Evolutionary conservation across 2,888 invertebrate species (phyloP).

Genomic region (Synergus laeviventris): DNA sequence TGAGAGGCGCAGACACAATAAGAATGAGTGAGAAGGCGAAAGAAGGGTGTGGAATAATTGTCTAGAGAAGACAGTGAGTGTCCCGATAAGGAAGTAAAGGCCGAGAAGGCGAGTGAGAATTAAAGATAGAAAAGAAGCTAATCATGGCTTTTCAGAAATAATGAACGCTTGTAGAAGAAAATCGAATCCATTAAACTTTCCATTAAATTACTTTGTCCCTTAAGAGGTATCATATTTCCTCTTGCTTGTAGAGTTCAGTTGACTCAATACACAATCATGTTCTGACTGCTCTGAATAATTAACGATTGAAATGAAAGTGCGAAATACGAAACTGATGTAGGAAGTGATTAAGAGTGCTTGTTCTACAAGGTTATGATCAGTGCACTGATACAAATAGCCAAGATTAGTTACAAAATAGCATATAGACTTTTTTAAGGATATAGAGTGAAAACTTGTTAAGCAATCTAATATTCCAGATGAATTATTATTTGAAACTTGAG

Average conservation of each 20-base stretch:
- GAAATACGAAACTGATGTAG: conserved; percentile 37
- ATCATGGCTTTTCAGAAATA: conserved; percentile 9
- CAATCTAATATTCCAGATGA: not conserved
- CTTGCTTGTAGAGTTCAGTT: conserved; percentile 6
- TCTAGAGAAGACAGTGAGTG: not conserved
- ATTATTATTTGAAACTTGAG: not conserved
- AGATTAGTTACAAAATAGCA: conserved; percentile 19
- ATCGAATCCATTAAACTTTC: conserved; percentile 20
- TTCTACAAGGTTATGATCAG: conserved; percentile 34
- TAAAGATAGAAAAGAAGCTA: not conserved
- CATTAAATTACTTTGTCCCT: not conserved
- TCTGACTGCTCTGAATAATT: conserved; percentile 32
- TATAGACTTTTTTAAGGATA: not conserved
- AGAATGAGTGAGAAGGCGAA: conserved; percentile 13
- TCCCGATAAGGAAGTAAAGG: not conserved
- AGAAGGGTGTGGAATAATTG: conserved; percentile 28
- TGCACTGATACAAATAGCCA: not conserved
- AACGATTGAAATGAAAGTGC: conserved; percentile 39
- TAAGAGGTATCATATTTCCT: conserved; percentile 25
- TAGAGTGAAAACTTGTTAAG: not conserved
- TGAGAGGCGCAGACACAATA: conserved; percentile 48
- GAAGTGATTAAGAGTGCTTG: conserved; percentile 31
- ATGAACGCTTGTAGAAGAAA: not conserved
- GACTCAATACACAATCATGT: not conserved
- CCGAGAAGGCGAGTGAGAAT: conserved; percentile 7